Conservation (phyloP, 2,797 vertebrate genomes). For the Hydrophis major region DNA sequence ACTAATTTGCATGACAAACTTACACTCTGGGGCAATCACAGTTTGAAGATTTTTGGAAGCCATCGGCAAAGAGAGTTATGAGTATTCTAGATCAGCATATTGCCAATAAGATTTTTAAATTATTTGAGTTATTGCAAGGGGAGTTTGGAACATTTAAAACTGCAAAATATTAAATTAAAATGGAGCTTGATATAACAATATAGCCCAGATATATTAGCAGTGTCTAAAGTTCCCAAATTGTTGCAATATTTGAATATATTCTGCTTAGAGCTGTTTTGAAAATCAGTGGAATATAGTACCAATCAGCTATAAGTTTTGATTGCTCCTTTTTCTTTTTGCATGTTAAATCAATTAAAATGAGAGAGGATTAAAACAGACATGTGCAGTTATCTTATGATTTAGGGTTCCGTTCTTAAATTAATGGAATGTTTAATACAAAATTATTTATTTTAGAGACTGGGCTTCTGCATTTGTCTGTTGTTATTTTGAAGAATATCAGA, state of each 20-base stretch:
- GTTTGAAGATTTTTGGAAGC: neutral
- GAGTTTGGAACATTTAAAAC: neutral
- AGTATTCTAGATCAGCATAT: neutral
- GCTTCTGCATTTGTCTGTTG: neutral
- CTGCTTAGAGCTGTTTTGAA: neutral
- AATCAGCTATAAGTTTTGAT: neutral
- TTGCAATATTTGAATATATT: neutral
- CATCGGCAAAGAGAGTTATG: neutral
- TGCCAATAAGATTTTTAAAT: neutral
- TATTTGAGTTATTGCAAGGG: neutral
- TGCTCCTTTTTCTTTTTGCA: neutral
- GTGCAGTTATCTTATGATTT: neutral
- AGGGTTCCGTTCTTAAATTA: neutral
- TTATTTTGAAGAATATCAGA: neutral
- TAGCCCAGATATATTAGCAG: neutral
- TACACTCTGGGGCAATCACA: neutral
- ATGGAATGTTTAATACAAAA: neutral
- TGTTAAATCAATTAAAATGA: neutral
- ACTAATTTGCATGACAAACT: neutral
- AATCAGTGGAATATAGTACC: neutral
- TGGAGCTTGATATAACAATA: neutral
- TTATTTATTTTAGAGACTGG: neutral
- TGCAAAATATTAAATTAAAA: neutral
- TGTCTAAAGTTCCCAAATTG: neutral
- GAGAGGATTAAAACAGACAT: neutral